Percentiles rank a stretch among this genome's conserved stretches.
Conservation (phyloP, 1,140 invertebrate species). For the Coboldia fuscipes region DNA sequence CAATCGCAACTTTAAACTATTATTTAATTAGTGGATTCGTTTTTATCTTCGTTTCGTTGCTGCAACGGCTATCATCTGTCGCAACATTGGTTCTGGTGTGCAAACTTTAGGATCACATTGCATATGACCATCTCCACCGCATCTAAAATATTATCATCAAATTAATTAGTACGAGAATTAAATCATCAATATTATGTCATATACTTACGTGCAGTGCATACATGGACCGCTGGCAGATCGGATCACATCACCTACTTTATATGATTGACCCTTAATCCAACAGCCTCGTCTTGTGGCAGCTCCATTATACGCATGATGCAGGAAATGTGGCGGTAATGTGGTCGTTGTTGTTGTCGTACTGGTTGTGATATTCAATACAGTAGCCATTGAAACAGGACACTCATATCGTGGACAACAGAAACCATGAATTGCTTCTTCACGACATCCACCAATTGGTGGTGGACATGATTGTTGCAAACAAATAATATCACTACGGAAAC, state of each 20-base stretch:
- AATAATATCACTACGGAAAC: slow-evolving; percentile 88
- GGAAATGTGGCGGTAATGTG: slow-evolving; percentile 59
- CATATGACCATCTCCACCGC: slow-evolving; percentile 76
- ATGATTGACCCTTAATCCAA: slow-evolving; percentile 58
- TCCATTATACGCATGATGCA: slow-evolving; percentile 52
- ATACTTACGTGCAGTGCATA: slow-evolving; percentile 74
- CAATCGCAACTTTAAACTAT: no score
- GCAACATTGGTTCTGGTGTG: slow-evolving; percentile 65
- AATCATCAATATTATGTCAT: slow-evolving; percentile 1
- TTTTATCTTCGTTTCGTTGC: slow-evolving; percentile 48
- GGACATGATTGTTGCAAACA: slow-evolving; percentile 89
- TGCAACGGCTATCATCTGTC: slow-evolving; percentile 65
- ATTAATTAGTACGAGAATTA: background rate
- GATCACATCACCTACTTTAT: slow-evolving; percentile 63
- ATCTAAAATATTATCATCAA: slow-evolving; percentile 33
- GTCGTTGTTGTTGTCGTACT: slow-evolving; percentile 72
- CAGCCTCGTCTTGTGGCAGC: slow-evolving; percentile 53
- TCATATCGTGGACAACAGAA: slow-evolving; percentile 90
- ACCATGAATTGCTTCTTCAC: slow-evolving; percentile 74
- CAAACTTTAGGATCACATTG: slow-evolving; percentile 77
- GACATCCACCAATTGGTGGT: slow-evolving; percentile 73
- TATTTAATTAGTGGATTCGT: no score
- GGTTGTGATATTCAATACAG: slow-evolving; percentile 52
- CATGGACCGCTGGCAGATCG: slow-evolving; percentile 71
- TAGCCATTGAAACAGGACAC: slow-evolving; percentile 71